phyloP scores from a whole-genome alignment of 2,797 vertebrate species.

The Syncerus caffer region DNA sequence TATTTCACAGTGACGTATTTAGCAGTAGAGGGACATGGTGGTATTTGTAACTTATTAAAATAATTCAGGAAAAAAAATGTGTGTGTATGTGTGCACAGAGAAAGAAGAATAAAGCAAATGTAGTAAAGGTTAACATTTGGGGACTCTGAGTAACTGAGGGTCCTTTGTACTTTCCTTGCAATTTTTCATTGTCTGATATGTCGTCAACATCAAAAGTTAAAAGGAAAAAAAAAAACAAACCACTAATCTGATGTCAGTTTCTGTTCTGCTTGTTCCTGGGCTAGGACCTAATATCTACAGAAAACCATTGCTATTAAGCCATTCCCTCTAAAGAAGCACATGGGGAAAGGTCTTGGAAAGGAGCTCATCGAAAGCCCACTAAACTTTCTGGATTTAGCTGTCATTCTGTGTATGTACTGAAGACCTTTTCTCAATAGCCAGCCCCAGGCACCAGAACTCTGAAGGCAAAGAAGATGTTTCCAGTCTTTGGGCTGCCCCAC shows the following conservation, averaged over 20 bases:
- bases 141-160: neutral
- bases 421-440: neutral
- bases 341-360: neutral
- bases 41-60: neutral
- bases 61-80: neutral
- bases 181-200: neutral
- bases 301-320: neutral
- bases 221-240: neutral
- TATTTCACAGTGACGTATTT: neutral
- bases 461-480: neutral
- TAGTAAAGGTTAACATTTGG: neutral
- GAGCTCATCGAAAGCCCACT: neutral
- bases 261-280: neutral
- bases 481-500: neutral
- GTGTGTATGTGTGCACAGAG: neutral
- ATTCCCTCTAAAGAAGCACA: neutral
- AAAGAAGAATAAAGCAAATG: neutral
- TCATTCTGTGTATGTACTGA: neutral
- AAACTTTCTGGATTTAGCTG: neutral
- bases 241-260: neutral
- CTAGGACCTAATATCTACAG: neutral
- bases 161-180: neutral
- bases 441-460: neutral
- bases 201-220: neutral
- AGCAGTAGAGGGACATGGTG: neutral